Evolutionary conservation across 2,113 vertebrate genomes (phyloP), one percentile per base, ranked within the genome.

Genomic region (Platanista minor): DNA sequence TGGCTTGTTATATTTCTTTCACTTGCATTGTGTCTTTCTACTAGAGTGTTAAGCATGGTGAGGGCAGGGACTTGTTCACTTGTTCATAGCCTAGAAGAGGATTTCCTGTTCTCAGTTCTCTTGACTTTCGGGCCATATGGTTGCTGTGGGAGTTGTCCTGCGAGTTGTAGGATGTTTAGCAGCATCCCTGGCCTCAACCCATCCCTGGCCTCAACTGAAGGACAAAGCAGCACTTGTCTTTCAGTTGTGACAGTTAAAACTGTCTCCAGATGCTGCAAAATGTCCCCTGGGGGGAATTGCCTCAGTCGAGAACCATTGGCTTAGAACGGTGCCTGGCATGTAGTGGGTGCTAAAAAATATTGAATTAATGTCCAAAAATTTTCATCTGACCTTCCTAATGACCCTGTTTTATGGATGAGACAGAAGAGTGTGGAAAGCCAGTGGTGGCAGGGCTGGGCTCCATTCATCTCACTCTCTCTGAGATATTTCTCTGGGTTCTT

Each of bases 171-270:
- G 62, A 5, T 8, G 11, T 57, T 39, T 8, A 49, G 33, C 29
- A 12, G 43, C 8, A 3, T 33, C n/a, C 39, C n/a, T 39, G 62
- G 41, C 3, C 54, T 87, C 75, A 36, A 4, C 14, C 1, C 71
- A 4, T 33, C n/a, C 39, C n/a, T 39, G 62, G 41, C 3, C 54
- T 87, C 75, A 36, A 4, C 14, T n/a, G n/a, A n/a, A n/a, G n/a
- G n/a, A n/a, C 1, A 64, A 4, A 31, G 39, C 2, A n/a, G n/a
- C 3, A 8, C 14, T 27, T 1, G 6, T 54, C 54, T 59, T 46
- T 43, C 15, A 0, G 5, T 8, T 31, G 33, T 31, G 64, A 52
- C 66, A 41, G 4, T 66, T 66, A 14, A 23, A 77, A 20, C 18
- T 9, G n/a, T 39, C 77, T 88, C 39, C 54, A 86, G 84, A 17